Evolutionary conservation across 1,140 invertebrate genomes (phyloP).

Genomic region (Calliopsis andreniformis): DNA sequence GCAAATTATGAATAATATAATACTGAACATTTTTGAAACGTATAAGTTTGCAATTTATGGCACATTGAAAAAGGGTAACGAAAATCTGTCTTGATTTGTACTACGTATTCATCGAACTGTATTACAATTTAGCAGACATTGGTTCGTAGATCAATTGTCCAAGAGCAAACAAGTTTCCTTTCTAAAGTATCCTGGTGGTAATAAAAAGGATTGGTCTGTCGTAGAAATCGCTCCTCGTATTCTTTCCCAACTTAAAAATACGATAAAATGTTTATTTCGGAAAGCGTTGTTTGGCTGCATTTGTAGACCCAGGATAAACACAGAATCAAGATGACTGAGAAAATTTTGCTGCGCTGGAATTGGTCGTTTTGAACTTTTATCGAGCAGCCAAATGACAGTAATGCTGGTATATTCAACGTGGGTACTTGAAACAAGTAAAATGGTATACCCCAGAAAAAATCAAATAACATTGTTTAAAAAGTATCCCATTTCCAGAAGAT

Average conservation of each 20-base stretch:
- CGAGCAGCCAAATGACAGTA: constrained; percentile 20
- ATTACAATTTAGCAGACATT: no score
- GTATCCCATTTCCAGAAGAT: not conserved
- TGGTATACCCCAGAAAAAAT: not conserved
- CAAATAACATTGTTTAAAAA: not conserved
- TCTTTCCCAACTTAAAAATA: not conserved
- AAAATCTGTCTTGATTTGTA: no score
- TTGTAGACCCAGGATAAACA: not conserved
- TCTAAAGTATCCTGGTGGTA: no score
- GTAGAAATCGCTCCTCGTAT: not conserved
- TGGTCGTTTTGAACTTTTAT: constrained; percentile 18
- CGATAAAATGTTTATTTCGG: not conserved
- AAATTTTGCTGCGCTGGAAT: not conserved
- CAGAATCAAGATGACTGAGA: not conserved
- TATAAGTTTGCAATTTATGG: no score
- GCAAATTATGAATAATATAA: no score
- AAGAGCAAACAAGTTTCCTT: no score
- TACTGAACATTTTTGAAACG: no score
- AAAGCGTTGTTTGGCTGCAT: not conserved
- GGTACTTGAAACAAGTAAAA: not conserved
- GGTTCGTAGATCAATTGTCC: no score
- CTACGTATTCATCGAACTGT: no score
- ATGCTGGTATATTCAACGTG: not conserved
- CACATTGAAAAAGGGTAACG: no score
- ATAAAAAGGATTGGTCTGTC: not conserved